Conservation (phyloP, 2,113 vertebrate species). For the Phycodurus eques region DNA sequence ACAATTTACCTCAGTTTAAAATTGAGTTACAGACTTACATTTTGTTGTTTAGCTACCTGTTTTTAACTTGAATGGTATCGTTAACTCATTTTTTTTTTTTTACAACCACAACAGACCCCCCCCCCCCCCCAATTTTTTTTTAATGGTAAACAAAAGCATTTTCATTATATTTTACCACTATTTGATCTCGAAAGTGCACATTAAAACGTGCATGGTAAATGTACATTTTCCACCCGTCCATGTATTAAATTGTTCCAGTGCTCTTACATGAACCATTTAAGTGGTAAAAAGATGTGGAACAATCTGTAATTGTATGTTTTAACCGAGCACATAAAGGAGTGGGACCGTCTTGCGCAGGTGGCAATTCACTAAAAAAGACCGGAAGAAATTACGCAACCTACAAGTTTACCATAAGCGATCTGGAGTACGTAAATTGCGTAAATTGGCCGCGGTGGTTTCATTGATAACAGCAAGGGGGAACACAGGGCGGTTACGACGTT, state of each 20-base stretch:
- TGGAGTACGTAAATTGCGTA: constrained; percentile 34
- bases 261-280: not conserved
- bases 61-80: no score
- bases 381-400: not conserved
- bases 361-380: constrained; percentile 42
- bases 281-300: not conserved
- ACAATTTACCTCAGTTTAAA: no score
- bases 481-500: constrained; percentile 13
- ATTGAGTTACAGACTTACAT: no score
- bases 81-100: no score
- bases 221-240: not conserved
- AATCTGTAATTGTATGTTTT: not conserved
- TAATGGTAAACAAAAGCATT: no score
- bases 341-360: constrained; percentile 20
- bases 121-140: no score
- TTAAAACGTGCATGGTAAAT: not conserved
- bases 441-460: constrained; percentile 7
- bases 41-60: no score
- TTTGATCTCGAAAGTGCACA: not conserved
- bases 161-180: no score
- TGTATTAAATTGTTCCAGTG: not conserved
- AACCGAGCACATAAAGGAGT: constrained; percentile 11
- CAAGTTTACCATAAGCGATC: not conserved
- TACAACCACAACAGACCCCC: no score
- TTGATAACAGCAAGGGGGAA: constrained; percentile 5